phyloP scores from a whole-genome alignment of 2,888 invertebrate species.

The Smittia sp. region DNA sequence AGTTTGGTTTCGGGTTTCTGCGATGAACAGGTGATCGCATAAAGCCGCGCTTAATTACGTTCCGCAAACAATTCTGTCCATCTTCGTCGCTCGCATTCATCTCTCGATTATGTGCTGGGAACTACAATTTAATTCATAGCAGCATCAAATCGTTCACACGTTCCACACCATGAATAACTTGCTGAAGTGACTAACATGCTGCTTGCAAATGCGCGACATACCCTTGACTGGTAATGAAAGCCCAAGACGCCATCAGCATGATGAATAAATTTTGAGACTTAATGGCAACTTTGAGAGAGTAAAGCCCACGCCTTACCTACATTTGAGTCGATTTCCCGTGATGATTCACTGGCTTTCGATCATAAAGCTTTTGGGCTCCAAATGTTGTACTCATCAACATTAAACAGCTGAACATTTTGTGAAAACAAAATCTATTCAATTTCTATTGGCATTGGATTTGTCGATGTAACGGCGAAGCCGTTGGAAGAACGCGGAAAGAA shows the following conservation, averaged over 20 bases:
- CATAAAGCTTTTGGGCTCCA: no score
- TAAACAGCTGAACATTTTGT: background rate
- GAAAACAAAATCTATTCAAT: background rate
- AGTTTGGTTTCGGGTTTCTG: background rate
- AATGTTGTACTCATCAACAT: background rate
- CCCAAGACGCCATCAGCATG: background rate
- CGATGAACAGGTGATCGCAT: background rate
- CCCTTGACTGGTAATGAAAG: background rate
- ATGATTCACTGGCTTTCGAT: background rate
- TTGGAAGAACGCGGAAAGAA: background rate
- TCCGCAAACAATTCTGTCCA: background rate
- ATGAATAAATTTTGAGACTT: background rate
- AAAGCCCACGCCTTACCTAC: slow-evolving; percentile 2
- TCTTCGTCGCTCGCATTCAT: background rate
- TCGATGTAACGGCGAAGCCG: background rate
- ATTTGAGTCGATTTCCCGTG: background rate
- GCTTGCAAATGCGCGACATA: background rate
- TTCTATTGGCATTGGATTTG: background rate
- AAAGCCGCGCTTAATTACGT: background rate
- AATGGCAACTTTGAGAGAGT: background rate
- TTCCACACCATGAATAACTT: background rate
- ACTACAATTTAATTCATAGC: background rate
- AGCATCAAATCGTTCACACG: slow-evolving; percentile 1
- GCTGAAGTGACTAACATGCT: background rate
- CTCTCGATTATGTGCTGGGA: background rate